Base-by-base conservation (phyloP, 2,113 vertebrate species). In the Atractosteus spatula region DNA sequence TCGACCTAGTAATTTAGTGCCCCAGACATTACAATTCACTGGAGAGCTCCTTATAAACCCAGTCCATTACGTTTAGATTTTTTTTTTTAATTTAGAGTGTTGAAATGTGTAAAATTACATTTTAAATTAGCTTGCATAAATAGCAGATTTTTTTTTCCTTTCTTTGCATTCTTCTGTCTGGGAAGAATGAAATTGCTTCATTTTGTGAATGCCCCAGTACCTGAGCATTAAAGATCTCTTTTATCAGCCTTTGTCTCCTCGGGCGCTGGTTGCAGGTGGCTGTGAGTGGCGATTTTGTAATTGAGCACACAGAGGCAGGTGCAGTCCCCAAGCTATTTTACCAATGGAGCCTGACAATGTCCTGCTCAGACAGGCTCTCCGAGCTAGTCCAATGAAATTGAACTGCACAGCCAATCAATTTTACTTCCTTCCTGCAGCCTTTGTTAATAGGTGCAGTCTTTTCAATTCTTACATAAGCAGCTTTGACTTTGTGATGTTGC, bases 31-130 rank as follows among this genome's bases (percentile, higher is more conserved):
- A 67, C 8, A 44, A 7, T 8, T 62, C 14, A 41, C n/a, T 4
- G 41, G 59, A 69, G 8, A n/a, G 41, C 42, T 70, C 5, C 62
- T 56, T 70, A 8, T 7, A 54, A 66, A 57, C 43, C 3, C 43
- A 73, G 1, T 45, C 16, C 41, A 64, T 74, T 62, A 74, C 51
- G 55, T 57, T 57, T n/a, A 2, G 6, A n/a, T 61, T 47, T 54
- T 68, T 51, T 11, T 44, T 54, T 12, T 62, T 12, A 43, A n/a
- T 12, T 47, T 55, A 56, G 47, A 68, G 1, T 51, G 10, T 51
- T 5, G 47, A 51, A 51, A 51, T 51, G 5, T 51, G 47, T 51
- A 51, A 51, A 51, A 51, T 51, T 51, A 51, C 5, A 51, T 10
- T 51, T 51, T 51, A 10, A 51, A 51, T 5, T 7, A 51, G 47